Base-by-base conservation (phyloP, 1,140 invertebrate genomes). In the Hirudo medicinalis region DNA sequence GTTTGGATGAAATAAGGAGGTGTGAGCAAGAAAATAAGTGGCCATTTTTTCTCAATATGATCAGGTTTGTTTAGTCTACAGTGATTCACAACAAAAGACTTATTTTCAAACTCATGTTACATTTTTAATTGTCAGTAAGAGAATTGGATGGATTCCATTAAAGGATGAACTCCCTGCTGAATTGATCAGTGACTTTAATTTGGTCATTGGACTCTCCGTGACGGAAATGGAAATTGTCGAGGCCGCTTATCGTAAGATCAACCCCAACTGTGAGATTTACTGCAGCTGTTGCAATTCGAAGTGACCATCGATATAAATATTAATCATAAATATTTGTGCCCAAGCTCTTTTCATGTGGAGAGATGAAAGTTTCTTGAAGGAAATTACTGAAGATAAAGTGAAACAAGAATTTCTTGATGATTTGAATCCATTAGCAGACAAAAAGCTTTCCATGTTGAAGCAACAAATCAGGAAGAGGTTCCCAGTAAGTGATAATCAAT, bases 191-290 rank as follows among this genome's bases (percentile, higher is more conserved):
- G 77, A 80, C 22, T 81, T 76, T 69, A 75, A 78, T 20, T 76
- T 78, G 71, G 76, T 77, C 0, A 78, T 79, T 74, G 80, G 80
- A 13, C 73, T 82, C 22, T 75, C 80, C 11, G 77, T 79, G 25
- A 78, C 80, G 67, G 80, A 82, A 70, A 75, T 82, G 72, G 79
- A 82, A 70, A 78, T 82, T 3, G 75, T 82, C 73, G 76, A 78
- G 73, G 79, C 78, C 9, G 80, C 80, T 27, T 82, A 78, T 71
- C 76, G 79, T 54, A 78, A 78, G 63, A 79, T 80, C 70, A 82
- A 82, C 75, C 76, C 77, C 67, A 82, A 82, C 73, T 78, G 80
- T 82, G 75, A 77, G 78, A 53, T 19, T 27, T 22, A 29, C 32
- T n/a, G 2, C n/a, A 54, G 4, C 20, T 54, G 3, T 15, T 55